These are phyloP conservation scores for Bucorvus abyssinicus DNA, from an alignment of 2,797 vertebrate genomes.

Conservation along the genomic window DNA sequence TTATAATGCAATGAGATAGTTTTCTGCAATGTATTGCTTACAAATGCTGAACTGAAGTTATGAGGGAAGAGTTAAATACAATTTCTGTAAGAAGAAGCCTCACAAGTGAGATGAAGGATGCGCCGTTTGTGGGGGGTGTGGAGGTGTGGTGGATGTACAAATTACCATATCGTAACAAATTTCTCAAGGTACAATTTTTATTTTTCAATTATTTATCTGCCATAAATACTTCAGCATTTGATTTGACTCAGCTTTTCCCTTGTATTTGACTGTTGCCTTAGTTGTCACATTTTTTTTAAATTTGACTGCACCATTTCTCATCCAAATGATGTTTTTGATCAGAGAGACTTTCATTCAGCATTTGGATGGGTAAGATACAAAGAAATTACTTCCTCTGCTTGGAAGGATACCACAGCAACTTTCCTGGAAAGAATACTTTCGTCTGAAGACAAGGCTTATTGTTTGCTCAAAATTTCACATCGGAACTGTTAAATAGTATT, in stretches of 20 bases:
- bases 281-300: neutral
- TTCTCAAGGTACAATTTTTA: neutral
- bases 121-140: neutral
- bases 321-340: neutral
- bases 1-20: neutral
- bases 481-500: neutral
- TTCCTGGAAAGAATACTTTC: neutral
- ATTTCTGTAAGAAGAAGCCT: neutral
- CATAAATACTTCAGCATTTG: neutral
- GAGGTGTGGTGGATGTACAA: neutral
- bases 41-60: neutral
- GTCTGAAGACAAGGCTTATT: neutral
- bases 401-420: neutral
- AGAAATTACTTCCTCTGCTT: neutral
- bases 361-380: neutral
- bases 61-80: neutral
- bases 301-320: neutral
- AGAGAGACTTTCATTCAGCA: neutral
- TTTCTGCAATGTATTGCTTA: neutral
- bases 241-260: neutral
- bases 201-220: slow-evolving; percentile 18
- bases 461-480: neutral
- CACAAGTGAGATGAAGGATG: neutral
- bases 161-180: neutral
- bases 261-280: neutral